phyloP scores from a whole-genome alignment of 2,113 vertebrate species.

The Hemicordylus capensis region DNA sequence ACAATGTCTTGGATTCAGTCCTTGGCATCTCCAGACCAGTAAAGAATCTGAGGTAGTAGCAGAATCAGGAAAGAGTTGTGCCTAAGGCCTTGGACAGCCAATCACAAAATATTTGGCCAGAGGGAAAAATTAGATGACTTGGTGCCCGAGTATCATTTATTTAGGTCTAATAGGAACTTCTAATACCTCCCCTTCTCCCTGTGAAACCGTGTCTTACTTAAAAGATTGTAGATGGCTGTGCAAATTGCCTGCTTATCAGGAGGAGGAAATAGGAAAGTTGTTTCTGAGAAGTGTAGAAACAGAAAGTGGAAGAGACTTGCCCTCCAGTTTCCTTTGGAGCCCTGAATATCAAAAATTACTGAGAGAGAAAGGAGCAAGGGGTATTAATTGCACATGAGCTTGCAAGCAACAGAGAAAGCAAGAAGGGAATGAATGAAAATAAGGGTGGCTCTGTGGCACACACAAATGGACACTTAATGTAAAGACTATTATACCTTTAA shows the following conservation, averaged over 20 bases:
- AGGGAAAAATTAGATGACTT: no score
- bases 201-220: no score
- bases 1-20: not conserved
- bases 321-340: not conserved
- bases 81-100: not conserved
- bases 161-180: no score
- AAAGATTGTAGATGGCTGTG: not conserved
- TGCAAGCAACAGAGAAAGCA: not conserved
- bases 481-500: slow-evolving; percentile 74
- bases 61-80: no score
- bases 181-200: no score
- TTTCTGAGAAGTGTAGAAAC: not conserved
- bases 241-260: not conserved
- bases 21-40: not conserved
- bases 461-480: not conserved
- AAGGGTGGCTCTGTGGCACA: not conserved
- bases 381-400: not conserved
- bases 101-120: not conserved
- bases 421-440: not conserved
- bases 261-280: not conserved
- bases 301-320: not conserved
- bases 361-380: not conserved
- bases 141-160: no score
- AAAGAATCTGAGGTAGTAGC: not conserved
- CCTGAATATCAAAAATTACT: not conserved